phyloP scores from a whole-genome alignment of 2,797 vertebrate genomes.

The Typhlichthys eigenmanni region DNA sequence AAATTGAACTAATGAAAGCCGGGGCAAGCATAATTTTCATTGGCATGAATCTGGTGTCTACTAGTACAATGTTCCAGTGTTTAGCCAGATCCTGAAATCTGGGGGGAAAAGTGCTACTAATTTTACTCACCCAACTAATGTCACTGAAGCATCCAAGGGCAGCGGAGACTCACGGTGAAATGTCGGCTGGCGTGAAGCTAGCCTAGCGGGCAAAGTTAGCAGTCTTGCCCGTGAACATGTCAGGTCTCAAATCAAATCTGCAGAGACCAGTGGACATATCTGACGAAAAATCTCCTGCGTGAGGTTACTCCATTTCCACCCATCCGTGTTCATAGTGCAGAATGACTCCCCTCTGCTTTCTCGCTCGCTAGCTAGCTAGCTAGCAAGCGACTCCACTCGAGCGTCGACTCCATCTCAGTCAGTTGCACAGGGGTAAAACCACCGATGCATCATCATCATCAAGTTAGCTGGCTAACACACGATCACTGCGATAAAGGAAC shows the following conservation, averaged over 20 bases:
- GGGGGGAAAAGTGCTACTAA: conserved; percentile 22
- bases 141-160: conserved; percentile 67
- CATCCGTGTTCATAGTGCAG: conserved; percentile 44
- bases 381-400: conserved; percentile 57
- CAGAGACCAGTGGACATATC: conserved; percentile 25
- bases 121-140: conserved; percentile 63
- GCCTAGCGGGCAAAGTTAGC: conserved; percentile 58
- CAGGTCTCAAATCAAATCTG: conserved; percentile 36
- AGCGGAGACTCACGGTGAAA: conserved; percentile 38
- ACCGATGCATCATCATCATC: conserved; percentile 58
- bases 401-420: conserved; percentile 70
- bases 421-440: conserved; percentile 66
- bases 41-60: background rate
- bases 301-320: conserved; percentile 34
- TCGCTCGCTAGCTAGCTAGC: conserved; percentile 62
- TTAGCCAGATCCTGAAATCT: conserved; percentile 41
- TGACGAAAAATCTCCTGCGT: conserved; percentile 26
- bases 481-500: conserved; percentile 15
- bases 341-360: conserved; percentile 41
- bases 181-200: conserved; percentile 62
- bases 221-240: conserved; percentile 44
- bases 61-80: conserved; percentile 21
- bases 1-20: conserved; percentile 2
- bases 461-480: conserved; percentile 49
- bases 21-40: conserved; percentile 18